Conservation (phyloP, 1,140 invertebrate genomes). For the Mycetomoellerius zeteki region DNA sequence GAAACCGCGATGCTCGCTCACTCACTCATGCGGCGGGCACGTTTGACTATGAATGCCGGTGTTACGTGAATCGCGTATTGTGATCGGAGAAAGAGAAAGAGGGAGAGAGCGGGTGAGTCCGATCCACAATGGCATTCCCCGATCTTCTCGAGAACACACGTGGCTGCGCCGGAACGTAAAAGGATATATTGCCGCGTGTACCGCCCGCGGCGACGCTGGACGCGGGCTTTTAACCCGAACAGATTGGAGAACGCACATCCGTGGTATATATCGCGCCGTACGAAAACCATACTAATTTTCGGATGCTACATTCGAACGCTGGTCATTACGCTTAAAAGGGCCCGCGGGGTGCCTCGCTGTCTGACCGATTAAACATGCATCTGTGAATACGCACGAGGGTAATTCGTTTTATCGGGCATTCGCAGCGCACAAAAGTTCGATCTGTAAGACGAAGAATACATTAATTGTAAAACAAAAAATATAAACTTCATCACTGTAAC, state of each 20-base stretch:
- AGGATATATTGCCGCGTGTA: conserved; percentile 60
- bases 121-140: conserved; percentile 52
- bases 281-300: conserved; percentile 68
- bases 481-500: background rate
- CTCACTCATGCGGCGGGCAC: conserved; percentile 38
- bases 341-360: conserved; percentile 36
- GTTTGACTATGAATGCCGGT: conserved; percentile 70
- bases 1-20: conserved; percentile 47
- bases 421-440: background rate
- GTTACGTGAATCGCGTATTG: conserved; percentile 64
- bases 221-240: conserved; percentile 51
- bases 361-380: conserved; percentile 39
- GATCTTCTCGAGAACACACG: conserved; percentile 63
- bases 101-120: conserved; percentile 24
- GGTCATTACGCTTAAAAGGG: conserved; percentile 38
- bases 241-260: conserved; percentile 58
- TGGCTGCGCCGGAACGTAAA: conserved; percentile 44
- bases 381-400: background rate
- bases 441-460: background rate
- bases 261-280: conserved; percentile 1
- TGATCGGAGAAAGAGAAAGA: conserved; percentile 28
- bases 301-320: background rate
- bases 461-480: too few species aligned
- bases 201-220: conserved; percentile 64
- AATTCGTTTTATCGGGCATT: conserved; percentile 10